Evolutionary conservation across 2,113 vertebrate species (phyloP).

Genomic region (Canis aureus): DNA sequence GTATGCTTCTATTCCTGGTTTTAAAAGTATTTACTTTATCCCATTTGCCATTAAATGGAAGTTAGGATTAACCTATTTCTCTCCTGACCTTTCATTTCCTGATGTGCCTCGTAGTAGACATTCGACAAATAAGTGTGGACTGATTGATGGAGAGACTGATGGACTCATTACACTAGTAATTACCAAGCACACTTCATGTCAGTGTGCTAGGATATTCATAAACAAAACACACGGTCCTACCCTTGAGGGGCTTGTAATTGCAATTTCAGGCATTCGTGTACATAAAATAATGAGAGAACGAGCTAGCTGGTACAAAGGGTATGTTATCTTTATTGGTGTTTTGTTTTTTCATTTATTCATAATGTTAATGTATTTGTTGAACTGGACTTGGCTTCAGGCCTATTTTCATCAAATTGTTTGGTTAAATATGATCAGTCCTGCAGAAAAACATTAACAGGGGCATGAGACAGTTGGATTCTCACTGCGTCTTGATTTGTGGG

Average conservation of each 20-base stretch:
- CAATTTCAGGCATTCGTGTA: background rate
- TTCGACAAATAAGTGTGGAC: background rate
- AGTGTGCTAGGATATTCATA: background rate
- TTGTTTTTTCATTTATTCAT: background rate
- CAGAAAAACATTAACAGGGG: background rate
- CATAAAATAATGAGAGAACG: constrained; percentile 3
- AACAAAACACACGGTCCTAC: background rate
- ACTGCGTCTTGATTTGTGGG: background rate
- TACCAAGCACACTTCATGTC: background rate
- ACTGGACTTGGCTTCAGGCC: background rate
- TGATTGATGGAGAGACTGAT: background rate
- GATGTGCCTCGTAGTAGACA: background rate
- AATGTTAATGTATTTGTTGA: background rate
- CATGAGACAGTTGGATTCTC: background rate
- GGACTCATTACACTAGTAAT: background rate
- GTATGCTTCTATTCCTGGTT: constrained; percentile 26
- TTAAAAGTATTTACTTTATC: constrained; percentile 3
- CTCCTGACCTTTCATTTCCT: background rate
- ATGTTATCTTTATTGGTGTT: background rate
- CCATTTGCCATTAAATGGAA: constrained; percentile 1
- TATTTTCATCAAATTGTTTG: constrained; percentile 24
- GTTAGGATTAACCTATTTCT: background rate
- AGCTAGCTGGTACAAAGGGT: background rate
- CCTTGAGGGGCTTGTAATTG: background rate
- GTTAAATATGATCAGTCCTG: background rate